Conservation (phyloP, 2,888 invertebrate species). For the Spodoptera exigua region DNA sequence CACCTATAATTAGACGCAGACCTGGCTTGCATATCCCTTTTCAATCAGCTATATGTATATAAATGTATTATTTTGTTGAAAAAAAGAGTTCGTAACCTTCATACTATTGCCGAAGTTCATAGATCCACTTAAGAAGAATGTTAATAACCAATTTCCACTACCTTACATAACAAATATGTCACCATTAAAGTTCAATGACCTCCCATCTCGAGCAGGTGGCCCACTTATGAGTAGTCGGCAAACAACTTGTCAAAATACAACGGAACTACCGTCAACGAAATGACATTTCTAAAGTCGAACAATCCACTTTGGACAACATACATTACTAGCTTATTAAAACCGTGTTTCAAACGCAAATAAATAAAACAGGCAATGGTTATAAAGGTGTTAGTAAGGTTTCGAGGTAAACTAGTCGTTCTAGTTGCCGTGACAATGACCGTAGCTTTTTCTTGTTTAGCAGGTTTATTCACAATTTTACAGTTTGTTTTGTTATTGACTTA, state of each 20-base stretch:
- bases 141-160: slow-evolving; percentile 22
- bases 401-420: slow-evolving; percentile 46
- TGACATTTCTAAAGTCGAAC: slow-evolving; percentile 22
- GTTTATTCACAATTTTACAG: slow-evolving; percentile 74
- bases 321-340: slow-evolving; percentile 51
- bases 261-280: slow-evolving; percentile 60
- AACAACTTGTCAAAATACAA: slow-evolving; percentile 83
- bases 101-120: slow-evolving; percentile 11
- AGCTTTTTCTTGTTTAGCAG: slow-evolving; percentile 71
- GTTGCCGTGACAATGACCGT: slow-evolving; percentile 81
- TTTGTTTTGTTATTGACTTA: slow-evolving; percentile 62
- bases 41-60: too few relatives aligned
- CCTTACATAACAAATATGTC: slow-evolving; percentile 63
- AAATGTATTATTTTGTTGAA: background rate
- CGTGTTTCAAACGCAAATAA: slow-evolving; percentile 36
- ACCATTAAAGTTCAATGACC: slow-evolving; percentile 68
- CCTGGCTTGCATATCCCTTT: slow-evolving; percentile 4
- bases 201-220: slow-evolving; percentile 68
- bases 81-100: background rate
- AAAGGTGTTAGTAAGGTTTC: slow-evolving; percentile 24
- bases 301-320: slow-evolving; percentile 36
- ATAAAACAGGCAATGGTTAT: slow-evolving; percentile 59
- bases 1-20: background rate
- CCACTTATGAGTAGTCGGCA: slow-evolving; percentile 71
- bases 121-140: slow-evolving; percentile 8